Percentiles rank a stretch among this genome's conserved stretches.
These are phyloP conservation scores for Zonotrichia albicollis DNA, from an alignment of 2,797 vertebrate genomes.

Conservation along the genomic window DNA sequence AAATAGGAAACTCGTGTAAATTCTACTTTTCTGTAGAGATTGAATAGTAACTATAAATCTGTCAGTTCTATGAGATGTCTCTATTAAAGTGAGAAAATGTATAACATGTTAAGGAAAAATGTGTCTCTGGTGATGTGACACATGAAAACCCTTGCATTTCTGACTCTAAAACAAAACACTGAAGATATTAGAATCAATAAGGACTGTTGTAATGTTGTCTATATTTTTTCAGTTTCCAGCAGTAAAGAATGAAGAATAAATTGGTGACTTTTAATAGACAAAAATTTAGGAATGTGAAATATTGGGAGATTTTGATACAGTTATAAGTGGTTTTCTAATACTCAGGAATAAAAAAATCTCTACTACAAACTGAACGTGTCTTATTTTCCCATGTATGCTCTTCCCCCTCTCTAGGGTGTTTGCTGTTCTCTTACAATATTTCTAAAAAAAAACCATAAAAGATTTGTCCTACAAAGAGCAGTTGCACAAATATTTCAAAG, in stretches of 20 bases:
- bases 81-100: not conserved
- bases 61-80: not conserved
- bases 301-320: not conserved
- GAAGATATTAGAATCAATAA: not conserved
- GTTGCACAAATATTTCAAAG: not conserved
- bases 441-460: not conserved
- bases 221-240: not conserved
- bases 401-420: not conserved
- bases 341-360: not conserved
- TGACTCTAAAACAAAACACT: not conserved
- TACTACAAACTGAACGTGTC: not conserved
- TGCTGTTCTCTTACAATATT: not conserved
- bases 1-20: not conserved
- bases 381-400: not conserved
- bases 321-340: not conserved
- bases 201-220: not conserved
- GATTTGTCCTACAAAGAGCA: not conserved
- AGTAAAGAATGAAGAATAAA: not conserved
- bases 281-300: not conserved
- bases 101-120: not conserved
- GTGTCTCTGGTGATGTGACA: not conserved
- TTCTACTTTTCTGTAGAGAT: not conserved
- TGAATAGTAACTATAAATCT: not conserved
- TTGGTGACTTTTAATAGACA: not conserved
- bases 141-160: not conserved